These are phyloP conservation scores for Polypterus senegalus DNA, from an alignment of 2,113 vertebrate species.

Conservation along the genomic window DNA sequence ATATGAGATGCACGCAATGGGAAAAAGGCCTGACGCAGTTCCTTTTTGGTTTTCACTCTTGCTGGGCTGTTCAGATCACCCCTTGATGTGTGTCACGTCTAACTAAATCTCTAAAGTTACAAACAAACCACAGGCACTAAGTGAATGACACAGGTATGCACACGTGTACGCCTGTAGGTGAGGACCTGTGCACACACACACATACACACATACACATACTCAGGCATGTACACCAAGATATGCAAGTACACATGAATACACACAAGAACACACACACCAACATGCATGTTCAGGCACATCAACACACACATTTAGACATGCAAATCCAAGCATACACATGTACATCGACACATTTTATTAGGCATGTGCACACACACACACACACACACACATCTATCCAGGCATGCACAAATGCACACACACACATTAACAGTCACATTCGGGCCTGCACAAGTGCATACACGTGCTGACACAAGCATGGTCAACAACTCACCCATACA, in stretches of 20 bases:
- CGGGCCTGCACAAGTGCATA: slow-evolving; percentile 1
- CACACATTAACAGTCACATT: slow-evolving; percentile 9
- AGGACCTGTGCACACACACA: background rate
- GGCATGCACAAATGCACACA: slow-evolving; percentile 11
- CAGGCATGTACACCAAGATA: background rate
- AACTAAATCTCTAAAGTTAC: too few relatives aligned
- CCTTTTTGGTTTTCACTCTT: too few relatives aligned
- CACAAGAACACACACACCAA: background rate
- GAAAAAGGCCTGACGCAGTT: too few relatives aligned
- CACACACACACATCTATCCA: background rate
- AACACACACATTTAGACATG: background rate
- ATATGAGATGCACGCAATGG: too few relatives aligned
- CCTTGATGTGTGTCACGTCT: too few relatives aligned
- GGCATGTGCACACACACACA: background rate
- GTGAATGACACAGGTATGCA: too few relatives aligned
- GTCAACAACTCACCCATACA: background rate
- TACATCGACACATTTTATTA: background rate
- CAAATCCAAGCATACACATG: background rate
- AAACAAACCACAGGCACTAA: too few relatives aligned
- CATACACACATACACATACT: slow-evolving; percentile 2
- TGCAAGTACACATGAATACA: background rate
- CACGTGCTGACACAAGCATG: background rate
- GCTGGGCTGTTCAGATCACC: too few relatives aligned
- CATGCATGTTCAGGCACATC: background rate
- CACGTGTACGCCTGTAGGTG: background rate